phyloP scores from a whole-genome alignment of 2,888 invertebrate genomes.

The Osmoderma eremita region DNA sequence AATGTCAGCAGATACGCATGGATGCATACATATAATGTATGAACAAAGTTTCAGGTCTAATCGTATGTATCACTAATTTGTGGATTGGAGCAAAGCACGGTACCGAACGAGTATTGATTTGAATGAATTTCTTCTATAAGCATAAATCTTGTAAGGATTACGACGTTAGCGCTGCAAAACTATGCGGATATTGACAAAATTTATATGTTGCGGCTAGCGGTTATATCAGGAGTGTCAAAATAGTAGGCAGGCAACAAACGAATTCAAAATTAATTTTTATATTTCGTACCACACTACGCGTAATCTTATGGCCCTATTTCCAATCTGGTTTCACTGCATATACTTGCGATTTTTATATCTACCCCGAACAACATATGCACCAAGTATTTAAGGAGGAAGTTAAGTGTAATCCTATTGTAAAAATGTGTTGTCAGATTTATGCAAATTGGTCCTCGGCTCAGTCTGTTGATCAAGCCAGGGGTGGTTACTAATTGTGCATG shows the following conservation, averaged over 20 bases:
- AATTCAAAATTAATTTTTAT: too few species aligned
- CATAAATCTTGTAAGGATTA: not conserved
- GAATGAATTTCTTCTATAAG: slow-evolving; percentile 16
- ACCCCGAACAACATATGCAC: slow-evolving; percentile 19
- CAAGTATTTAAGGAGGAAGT: slow-evolving; percentile 24
- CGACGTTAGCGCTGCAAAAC: not conserved
- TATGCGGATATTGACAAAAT: not conserved
- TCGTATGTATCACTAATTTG: slow-evolving; percentile 36
- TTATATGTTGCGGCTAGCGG: too few species aligned
- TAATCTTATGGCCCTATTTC: too few species aligned
- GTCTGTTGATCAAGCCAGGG: slow-evolving; percentile 48
- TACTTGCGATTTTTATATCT: slow-evolving; percentile 15
- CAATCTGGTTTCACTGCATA: too few species aligned
- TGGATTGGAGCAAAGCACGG: slow-evolving; percentile 47
- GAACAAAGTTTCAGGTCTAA: too few species aligned
- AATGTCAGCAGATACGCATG: not conserved
- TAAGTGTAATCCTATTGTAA: slow-evolving; percentile 38
- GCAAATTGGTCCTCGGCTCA: slow-evolving; percentile 34
- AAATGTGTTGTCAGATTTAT: slow-evolving; percentile 38
- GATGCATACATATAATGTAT: not conserved
- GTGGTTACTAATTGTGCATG: slow-evolving; percentile 56
- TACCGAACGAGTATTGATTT: slow-evolving; percentile 41
- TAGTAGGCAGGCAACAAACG: too few species aligned
- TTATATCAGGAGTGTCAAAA: too few species aligned
- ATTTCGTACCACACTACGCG: too few species aligned